A percentile compares a stretch with the other conserved stretches of the same genome.
Conservation (phyloP, 2,113 vertebrate species). For the Tangachromis dhanisi region DNA sequence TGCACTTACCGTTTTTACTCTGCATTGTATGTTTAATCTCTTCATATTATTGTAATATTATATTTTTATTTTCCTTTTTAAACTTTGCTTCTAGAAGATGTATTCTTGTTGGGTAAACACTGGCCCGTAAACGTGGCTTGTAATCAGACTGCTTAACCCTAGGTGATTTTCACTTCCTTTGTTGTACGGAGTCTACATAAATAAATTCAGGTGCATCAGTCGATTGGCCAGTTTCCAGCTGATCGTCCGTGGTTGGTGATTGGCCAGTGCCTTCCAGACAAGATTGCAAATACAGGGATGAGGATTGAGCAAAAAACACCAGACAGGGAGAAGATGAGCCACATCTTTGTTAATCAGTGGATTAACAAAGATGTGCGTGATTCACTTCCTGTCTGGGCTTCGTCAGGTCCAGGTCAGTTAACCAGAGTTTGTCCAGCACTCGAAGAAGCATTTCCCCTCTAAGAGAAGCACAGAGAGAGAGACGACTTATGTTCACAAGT, state of each 20-base stretch:
- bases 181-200: fast-evolving
- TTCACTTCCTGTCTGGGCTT: background rate
- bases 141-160: background rate
- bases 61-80: background rate
- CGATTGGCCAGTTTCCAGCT: background rate
- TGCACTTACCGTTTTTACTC: background rate
- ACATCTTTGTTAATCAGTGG: background rate
- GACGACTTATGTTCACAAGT: background rate
- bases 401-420: background rate
- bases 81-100: background rate
- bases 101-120: background rate
- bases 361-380: background rate
- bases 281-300: background rate
- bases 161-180: background rate
- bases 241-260: background rate
- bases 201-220: background rate
- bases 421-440: background rate
- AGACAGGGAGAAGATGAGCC: background rate
- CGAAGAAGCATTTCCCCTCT: background rate
- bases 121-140: background rate
- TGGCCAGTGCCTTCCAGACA: background rate
- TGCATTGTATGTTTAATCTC: background rate
- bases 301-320: background rate
- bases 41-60: background rate
- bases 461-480: background rate